phyloP scores from a whole-genome alignment of 2,797 vertebrate genomes.

The Psittacula echo region DNA sequence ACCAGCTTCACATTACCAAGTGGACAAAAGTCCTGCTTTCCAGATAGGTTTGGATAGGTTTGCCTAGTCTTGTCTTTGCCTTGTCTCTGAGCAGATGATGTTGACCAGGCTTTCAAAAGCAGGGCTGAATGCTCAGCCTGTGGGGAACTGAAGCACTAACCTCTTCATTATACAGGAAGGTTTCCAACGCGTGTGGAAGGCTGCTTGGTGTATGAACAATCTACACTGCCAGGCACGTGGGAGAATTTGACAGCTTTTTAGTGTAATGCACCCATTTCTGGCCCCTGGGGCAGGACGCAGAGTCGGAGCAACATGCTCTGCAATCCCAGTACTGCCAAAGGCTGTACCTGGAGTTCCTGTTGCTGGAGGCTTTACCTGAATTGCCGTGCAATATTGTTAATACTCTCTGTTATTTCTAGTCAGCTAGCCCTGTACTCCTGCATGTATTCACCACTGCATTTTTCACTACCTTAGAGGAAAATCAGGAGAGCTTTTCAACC shows the following conservation, averaged over 20 bases:
- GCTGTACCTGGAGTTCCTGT: neutral
- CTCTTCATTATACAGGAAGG: neutral
- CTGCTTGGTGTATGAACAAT: neutral
- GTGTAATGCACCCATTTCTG: neutral
- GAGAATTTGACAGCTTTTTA: neutral
- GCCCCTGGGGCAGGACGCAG: neutral
- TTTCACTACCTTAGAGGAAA: neutral
- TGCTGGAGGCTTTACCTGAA: neutral
- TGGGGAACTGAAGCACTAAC: neutral
- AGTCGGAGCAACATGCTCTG: neutral
- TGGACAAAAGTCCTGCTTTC: neutral
- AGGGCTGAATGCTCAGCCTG: neutral
- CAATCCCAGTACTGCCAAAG: neutral
- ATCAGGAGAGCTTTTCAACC: neutral
- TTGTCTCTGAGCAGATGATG: neutral
- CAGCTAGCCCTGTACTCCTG: neutral
- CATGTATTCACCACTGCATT: neutral
- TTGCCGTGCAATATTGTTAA: neutral
- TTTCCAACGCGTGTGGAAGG: neutral
- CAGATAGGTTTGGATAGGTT: neutral
- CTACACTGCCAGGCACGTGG: neutral
- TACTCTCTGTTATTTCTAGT: neutral
- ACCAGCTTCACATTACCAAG: accelerated
- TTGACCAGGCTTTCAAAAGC: neutral
- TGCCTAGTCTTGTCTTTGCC: neutral